Base-by-base conservation (phyloP, 2,113 vertebrate genomes). In the Channa maculata region DNA sequence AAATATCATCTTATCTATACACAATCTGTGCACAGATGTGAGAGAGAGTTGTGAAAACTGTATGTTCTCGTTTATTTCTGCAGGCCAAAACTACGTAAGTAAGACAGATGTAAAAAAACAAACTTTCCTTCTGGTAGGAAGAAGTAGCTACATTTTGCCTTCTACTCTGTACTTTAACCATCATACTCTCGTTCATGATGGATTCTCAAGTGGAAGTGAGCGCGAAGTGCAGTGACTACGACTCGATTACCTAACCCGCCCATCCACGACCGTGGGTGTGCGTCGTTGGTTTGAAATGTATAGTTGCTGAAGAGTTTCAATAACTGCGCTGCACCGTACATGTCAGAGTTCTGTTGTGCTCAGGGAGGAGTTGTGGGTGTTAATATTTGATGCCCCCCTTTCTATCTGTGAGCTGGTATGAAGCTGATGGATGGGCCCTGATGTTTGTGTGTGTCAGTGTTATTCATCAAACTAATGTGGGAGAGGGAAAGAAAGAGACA, bases 331-430 rank as follows among this genome's bases (percentile, higher is more conserved):
- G 48, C 51, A 8, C 49, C 44, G 52, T 69, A 64, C 64, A 73
- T 81, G 75, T 88, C 82, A 80, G 71, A 77, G 80, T 77, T 67
- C 12, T 71, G 77, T 24, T 85, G 65, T 63, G 39, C 3, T 24
- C 67, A 4, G 39, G 61, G 54, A 68, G 51, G 77, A 76, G 58
- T 71, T 41, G 83, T 75, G 59, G 82, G 74, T 10, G 68, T 90
- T 72, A 84, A 89, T 92, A 87, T 89, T 89, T 88, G 78, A 89
- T 84, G 81, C 44, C 70, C 70, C 83, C 51, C 63, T 84, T 82
- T 87, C 85, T 79, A 46, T 79, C 65, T 55, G 68, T 54, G 77
- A 77, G 68, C 80, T 37, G 70, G 45, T 51, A 8, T 14, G 3
- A 43, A 62, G 82, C 64, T 86, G 87, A 92, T 62, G 71, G 82